Conservation (phyloP, 2,797 vertebrate genomes). For the Centropyge bicolor region DNA sequence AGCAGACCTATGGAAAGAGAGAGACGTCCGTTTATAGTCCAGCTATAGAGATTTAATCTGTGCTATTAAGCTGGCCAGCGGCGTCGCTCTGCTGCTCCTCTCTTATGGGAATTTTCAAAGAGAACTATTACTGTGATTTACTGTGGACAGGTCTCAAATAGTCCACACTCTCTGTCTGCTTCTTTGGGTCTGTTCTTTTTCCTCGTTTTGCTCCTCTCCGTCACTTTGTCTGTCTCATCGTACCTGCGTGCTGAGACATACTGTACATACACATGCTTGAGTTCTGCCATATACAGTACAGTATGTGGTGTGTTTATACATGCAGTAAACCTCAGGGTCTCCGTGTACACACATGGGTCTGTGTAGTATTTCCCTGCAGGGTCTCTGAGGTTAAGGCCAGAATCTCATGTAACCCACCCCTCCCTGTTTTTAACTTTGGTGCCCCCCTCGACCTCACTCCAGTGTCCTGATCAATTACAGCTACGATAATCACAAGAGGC, state of each 20-base stretch:
- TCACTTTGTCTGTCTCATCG: slow-evolving; percentile 39
- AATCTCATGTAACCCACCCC: slow-evolving; percentile 62
- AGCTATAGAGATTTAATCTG: slow-evolving; percentile 80
- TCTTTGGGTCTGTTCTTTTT: slow-evolving; percentile 54
- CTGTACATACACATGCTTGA: slow-evolving; percentile 11
- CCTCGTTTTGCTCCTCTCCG: slow-evolving; percentile 31
- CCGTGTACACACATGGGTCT: slow-evolving; percentile 52
- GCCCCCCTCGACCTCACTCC: slow-evolving; percentile 36
- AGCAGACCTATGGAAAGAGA: slow-evolving; percentile 72
- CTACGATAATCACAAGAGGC: slow-evolving; percentile 51
- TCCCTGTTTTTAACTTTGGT: slow-evolving; percentile 46
- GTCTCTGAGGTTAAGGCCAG: slow-evolving; percentile 60
- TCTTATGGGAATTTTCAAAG: slow-evolving; percentile 78
- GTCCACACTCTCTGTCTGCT: slow-evolving; percentile 41
- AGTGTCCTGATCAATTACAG: slow-evolving; percentile 69
- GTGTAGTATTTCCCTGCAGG: slow-evolving; percentile 55
- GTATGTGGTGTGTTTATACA: slow-evolving; percentile 46
- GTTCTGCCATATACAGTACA: slow-evolving; percentile 20
- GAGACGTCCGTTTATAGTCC: slow-evolving; percentile 68
- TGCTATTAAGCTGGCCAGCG: slow-evolving; percentile 63
- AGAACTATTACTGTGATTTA: slow-evolving; percentile 80
- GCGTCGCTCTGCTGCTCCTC: slow-evolving; percentile 58
- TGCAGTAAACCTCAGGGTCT: slow-evolving; percentile 54
- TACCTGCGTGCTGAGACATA: slow-evolving; percentile 35
- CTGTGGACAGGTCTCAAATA: slow-evolving; percentile 46